Percentiles rank a stretch among this genome's conserved stretches.
Conservation (phyloP, 2,113 vertebrate genomes). For the Melanerpes aurifrons region DNA sequence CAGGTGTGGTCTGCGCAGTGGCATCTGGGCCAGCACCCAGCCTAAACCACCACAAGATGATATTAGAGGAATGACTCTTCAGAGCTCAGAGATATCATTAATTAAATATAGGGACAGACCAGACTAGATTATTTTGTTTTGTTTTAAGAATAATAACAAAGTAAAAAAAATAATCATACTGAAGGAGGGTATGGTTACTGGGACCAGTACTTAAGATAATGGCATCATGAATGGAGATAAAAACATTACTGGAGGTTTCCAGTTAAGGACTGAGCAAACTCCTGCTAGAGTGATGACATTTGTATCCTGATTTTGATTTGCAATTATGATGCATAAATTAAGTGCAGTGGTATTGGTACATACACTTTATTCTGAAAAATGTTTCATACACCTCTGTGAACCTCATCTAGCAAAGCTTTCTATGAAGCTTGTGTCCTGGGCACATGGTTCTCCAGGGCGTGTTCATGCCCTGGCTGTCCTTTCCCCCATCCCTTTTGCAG, state of each 20-base stretch:
- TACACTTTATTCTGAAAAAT: not conserved
- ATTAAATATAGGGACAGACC: not conserved
- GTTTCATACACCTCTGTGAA: not conserved
- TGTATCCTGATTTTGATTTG: not conserved
- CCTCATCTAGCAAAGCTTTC: not conserved
- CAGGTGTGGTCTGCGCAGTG: too few species aligned
- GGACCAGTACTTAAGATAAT: too few species aligned
- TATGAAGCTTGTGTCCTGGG: not conserved
- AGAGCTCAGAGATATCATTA: not conserved
- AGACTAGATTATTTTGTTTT: not conserved
- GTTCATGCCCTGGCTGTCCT: not conserved
- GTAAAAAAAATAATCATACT: not conserved
- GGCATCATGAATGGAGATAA: accelerated
- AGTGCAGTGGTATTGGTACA: not conserved
- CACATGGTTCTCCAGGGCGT: not conserved
- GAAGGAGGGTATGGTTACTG: not conserved
- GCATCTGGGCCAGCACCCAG: too few species aligned
- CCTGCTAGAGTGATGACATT: not conserved
- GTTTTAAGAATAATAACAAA: not conserved
- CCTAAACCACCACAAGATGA: not conserved
- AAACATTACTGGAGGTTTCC: not conserved
- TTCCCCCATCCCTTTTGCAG: accelerated
- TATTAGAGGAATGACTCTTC: not conserved
- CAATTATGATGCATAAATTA: not conserved
- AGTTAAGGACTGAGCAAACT: accelerated